Evolutionary conservation across 1,140 invertebrate species (phyloP), one percentile per base, ranked within the genome.

Genomic region (Lordiphosa clarofinis): DNA sequence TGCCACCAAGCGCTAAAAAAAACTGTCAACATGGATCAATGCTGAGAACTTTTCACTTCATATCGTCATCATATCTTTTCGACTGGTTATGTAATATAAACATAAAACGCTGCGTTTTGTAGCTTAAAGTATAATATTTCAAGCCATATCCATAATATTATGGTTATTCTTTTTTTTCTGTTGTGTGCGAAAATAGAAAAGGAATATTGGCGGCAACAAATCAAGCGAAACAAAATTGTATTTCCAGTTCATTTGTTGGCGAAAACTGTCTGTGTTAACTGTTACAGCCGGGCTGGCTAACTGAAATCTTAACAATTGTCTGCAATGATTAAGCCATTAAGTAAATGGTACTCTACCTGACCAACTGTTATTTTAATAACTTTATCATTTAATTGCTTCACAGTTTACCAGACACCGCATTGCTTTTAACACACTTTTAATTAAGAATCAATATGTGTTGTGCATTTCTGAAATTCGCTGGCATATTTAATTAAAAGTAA

Each of bases 401-500:
- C 7, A 12, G 24, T 36, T 28, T 36, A 15, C 24, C 60, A 9
- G n/a, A 36, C 1, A 10, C 13, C 2, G 11, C 10, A 5, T 12
- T 35, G 36, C 43, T 36, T 44, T 54, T 10, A 56, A 39, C 64
- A 43, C 43, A 24, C 44, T 58, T 84, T 72, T 76, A 84, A 76
- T 82, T 76, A 60, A 68, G 50, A 56, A 82, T 84, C 72, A 71
- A 76, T 84, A 71, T 0, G 4, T 21, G 6, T 4, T 65, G 53
- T 73, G 35, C 61, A 55, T 47, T 81, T 81, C 55, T 60, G 52
- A 44, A 58, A 66, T 9, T 36, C 9, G 38, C 8, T 19, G 59
- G 47, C 43, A 73, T 73, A 73, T 79, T 79, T 78, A 79, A 78
- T 79, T 78, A 79, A 69, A 73, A 65, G 59, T 57, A 73, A 60